phyloP scores from a whole-genome alignment of 2,797 vertebrate genomes.

The Carcharodon carcharias region DNA sequence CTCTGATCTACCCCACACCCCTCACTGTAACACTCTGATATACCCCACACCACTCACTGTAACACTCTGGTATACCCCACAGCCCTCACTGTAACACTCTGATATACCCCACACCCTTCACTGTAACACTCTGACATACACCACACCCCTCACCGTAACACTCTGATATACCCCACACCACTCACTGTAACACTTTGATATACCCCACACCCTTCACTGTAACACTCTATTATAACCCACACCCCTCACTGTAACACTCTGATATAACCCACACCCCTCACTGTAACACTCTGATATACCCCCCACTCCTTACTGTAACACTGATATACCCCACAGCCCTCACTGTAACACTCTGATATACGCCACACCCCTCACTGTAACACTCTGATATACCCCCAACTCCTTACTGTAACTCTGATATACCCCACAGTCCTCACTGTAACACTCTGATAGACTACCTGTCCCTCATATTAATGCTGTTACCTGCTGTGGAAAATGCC shows the following conservation, averaged over 20 bases:
- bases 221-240: background rate
- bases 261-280: background rate
- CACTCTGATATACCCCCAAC: background rate
- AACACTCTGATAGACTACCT: background rate
- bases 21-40: background rate
- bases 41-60: background rate
- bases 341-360: background rate
- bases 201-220: background rate
- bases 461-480: background rate
- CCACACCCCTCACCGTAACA: background rate
- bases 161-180: background rate
- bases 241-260: background rate
- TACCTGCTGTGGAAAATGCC: conserved; percentile 94
- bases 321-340: background rate
- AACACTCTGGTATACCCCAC: background rate
- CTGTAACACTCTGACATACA: background rate
- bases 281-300: background rate
- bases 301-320: background rate
- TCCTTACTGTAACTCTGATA: background rate
- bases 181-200: background rate
- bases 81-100: background rate
- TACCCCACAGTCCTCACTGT: background rate
- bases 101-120: background rate
- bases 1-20: background rate
- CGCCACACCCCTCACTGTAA: background rate